Evolutionary conservation across 1,140 invertebrate genomes (phyloP), one percentile per base, ranked within the genome.

Genomic region (Myzus persicae): DNA sequence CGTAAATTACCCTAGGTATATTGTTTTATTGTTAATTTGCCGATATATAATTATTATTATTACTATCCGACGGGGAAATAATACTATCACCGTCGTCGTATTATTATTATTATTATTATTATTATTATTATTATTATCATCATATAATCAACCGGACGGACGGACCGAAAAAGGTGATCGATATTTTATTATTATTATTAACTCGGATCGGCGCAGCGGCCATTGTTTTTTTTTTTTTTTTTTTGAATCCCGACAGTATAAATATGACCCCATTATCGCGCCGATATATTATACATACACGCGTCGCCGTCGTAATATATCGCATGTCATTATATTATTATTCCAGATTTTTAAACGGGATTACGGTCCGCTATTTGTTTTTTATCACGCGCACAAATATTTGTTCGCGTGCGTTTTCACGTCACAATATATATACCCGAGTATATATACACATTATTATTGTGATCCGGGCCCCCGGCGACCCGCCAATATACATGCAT

Each of bases 151-250:
- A 44, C 26, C 84, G 84, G 24, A 14, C 2, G 40, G 36, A 2
- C 81, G 46, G 48, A 22, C 5, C 40, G 26, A 85, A 44, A 44
- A 85, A 24, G 40, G 84, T 85, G 42, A 44, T 85, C 84, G 40
- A 85, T 85, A 44, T 85, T 14, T 59, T 31, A 48, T 59, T 67
- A 67, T 59, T 67, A 67, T 67, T 40, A 85, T 44, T 20, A 42
- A 44, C 40, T 44, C 42, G 14, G 42, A 26, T 44, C 84, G 31
- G n/a, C 20, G n/a, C 59, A 44, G 42, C 42, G 26, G 84, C 84
- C 84, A 46, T 85, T 85, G 26, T 85, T 85, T 85, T 84, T 84
- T 84, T 40, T 42, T 81, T 81, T 36, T 81, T 81, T 81, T 48
- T 48, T 54, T 1, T 44, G 42, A 5, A 11, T 9, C n/a, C 42